Evolutionary conservation across 2,797 vertebrate genomes (phyloP), one percentile per base, ranked within the genome.

Genomic region (Bovichtus variegatus): DNA sequence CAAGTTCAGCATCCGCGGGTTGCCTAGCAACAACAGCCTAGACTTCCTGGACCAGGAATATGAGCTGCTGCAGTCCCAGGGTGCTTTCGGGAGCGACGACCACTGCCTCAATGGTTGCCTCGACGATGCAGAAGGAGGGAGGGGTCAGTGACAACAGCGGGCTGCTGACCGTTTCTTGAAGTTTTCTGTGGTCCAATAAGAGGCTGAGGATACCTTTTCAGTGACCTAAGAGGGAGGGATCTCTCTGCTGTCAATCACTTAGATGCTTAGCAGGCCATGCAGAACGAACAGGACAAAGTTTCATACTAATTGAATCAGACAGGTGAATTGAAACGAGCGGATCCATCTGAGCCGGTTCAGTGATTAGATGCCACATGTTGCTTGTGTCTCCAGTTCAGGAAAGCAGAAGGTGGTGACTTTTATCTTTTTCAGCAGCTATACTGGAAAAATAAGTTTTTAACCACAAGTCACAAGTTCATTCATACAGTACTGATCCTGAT

Each of bases 41-140:
- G 98, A 99, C 95, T 99, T 99, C 76, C 89, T 99, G 91, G 97
- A 99, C 16, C 97, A 99, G 83, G 97, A 98, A 62, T 98, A 97
- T 0, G 97, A 97, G 90, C 95, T 97, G 29, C 95, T 97, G 47
- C 93, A 95, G 83, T 89, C 91, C 3, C 94, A 97, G 87, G 94
- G 93, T 0, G 95, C 94, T 16, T 95, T 95, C 13, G 94, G 94
- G 58, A 95, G 94, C 1, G 94, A 95, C 2, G 87, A 92, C 83
- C 93, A 93, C 83, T 93, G 93, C 82, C 83, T 95, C 91, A 98
- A 99, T 0, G 97, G 97, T 59, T 98, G 97, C 91, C 90, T 96
- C 76, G 94, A 95, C 4, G 91, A 95, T 10, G 87, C 81, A 23
- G 93, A 94, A 10, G 78, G 90, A 59, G 89, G 89, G 34, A 76